These are phyloP conservation scores for Monomorium pharaonis DNA, from an alignment of 1,140 invertebrate genomes.

Conservation along the genomic window DNA sequence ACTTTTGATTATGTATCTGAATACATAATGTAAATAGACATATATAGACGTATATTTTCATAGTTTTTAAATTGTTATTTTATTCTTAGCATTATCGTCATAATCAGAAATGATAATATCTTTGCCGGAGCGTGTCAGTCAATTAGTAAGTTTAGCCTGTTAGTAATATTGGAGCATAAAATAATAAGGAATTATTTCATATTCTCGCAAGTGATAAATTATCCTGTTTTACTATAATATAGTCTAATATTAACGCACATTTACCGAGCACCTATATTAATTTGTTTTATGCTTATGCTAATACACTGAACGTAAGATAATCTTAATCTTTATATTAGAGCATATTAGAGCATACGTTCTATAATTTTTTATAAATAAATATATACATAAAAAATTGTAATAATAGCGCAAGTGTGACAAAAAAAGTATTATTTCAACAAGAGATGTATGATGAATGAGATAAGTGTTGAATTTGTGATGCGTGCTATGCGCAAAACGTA, in stretches of 20 bases:
- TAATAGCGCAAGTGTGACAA: neutral
- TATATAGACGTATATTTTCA: neutral
- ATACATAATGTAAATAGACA: too few relatives aligned
- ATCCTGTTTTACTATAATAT: neutral
- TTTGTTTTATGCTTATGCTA: slow-evolving; percentile 10
- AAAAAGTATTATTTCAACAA: slow-evolving; percentile 1
- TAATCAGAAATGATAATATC: neutral
- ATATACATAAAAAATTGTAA: neutral
- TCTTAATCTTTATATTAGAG: neutral
- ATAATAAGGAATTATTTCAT: slow-evolving; percentile 26
- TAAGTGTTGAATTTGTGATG: neutral
- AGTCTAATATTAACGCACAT: slow-evolving; percentile 24
- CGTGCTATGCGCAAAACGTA: neutral
- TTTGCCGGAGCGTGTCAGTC: neutral
- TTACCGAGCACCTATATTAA: slow-evolving; percentile 19
- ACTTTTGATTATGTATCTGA: neutral
- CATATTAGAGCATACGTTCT: neutral
- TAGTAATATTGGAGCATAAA: neutral
- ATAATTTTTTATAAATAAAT: neutral
- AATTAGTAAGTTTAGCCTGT: slow-evolving; percentile 3
- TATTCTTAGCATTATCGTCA: neutral
- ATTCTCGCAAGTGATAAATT: slow-evolving; percentile 20
- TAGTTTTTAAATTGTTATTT: neutral
- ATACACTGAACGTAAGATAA: neutral
- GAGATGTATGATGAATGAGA: neutral